phyloP scores from a whole-genome alignment of 2,113 vertebrate genomes.

The Stomatorhinus ivindoensis region DNA sequence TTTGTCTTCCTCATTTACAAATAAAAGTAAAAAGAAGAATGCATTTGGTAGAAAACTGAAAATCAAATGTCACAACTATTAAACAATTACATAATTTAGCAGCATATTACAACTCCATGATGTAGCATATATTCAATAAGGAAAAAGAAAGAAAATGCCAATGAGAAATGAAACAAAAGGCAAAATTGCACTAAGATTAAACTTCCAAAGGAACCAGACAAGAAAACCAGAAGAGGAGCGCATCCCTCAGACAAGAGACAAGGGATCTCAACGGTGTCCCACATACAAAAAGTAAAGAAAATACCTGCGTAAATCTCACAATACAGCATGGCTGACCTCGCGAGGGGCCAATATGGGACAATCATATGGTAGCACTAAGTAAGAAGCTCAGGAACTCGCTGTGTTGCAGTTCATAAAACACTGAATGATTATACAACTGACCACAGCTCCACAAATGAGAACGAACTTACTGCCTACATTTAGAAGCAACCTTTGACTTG shows the following conservation, averaged over 20 bases:
- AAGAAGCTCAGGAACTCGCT: not conserved
- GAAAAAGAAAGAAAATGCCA: no score
- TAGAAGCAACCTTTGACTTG: constrained; percentile 12
- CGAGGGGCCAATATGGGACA: not conserved
- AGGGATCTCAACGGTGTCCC: not conserved
- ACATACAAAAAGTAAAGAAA: not conserved
- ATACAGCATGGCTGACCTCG: constrained; percentile 45
- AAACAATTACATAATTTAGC: not conserved
- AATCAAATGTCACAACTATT: not conserved
- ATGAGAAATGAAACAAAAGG: not conserved
- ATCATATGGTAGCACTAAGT: not conserved
- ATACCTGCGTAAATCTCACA: constrained; percentile 55
- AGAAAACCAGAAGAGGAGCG: not conserved
- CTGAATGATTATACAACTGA: not conserved
- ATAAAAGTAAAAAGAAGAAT: not conserved
- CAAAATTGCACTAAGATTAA: not conserved
- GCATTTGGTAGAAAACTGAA: not conserved
- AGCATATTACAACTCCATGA: not conserved
- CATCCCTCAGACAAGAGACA: not conserved
- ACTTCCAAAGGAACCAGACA: not conserved
- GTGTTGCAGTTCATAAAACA: not conserved
- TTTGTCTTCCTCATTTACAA: not conserved
- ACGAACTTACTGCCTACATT: not conserved
- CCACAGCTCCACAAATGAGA: not conserved
- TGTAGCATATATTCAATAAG: not conserved